A percentile compares a stretch with the other conserved stretches of the same genome.
phyloP scores from a whole-genome alignment of 2,888 invertebrate species.

The Mythimna ferrago region DNA sequence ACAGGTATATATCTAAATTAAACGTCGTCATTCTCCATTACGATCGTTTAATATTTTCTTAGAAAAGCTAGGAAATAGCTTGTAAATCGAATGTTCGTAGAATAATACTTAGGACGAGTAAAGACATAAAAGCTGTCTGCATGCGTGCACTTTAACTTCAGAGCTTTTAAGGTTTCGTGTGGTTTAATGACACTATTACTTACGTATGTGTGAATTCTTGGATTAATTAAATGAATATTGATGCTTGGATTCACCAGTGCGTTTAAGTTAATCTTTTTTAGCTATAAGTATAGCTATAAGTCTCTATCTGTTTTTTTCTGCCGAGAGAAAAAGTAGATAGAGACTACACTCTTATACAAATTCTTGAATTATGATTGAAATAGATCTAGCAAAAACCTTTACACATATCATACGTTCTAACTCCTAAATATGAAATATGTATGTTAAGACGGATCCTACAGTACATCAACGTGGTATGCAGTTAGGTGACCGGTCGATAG shows the following conservation, averaged over 20 bases:
- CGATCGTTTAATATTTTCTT: slow-evolving; percentile 30
- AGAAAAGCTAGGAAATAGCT: slow-evolving; percentile 14
- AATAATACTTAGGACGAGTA: slow-evolving; percentile 14
- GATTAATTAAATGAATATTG: slow-evolving; percentile 10
- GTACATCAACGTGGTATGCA: slow-evolving; percentile 53
- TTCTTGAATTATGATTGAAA: not conserved
- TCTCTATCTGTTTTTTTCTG: too few species aligned
- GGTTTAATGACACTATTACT: slow-evolving; percentile 20
- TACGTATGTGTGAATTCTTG: slow-evolving; percentile 12
- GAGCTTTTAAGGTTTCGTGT: slow-evolving; percentile 20
- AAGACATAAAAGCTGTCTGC: slow-evolving; percentile 13
- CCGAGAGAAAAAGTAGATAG: not conserved
- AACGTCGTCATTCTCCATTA: slow-evolving; percentile 20
- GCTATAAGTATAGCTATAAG: not conserved
- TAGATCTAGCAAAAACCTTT: not conserved
- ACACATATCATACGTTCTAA: not conserved
- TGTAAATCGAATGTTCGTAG: slow-evolving; percentile 30
- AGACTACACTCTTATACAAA: not conserved
- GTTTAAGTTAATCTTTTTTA: not conserved
- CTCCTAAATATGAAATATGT: not conserved
- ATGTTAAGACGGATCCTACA: slow-evolving; percentile 2
- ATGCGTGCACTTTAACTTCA: slow-evolving; percentile 27
- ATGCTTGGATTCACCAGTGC: not conserved
- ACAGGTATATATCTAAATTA: slow-evolving; percentile 31
- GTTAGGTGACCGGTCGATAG: slow-evolving; percentile 80